These are phyloP conservation scores for Epinephelus cyanopodus DNA, from an alignment of 2,113 vertebrate genomes.

Conservation along the genomic window DNA sequence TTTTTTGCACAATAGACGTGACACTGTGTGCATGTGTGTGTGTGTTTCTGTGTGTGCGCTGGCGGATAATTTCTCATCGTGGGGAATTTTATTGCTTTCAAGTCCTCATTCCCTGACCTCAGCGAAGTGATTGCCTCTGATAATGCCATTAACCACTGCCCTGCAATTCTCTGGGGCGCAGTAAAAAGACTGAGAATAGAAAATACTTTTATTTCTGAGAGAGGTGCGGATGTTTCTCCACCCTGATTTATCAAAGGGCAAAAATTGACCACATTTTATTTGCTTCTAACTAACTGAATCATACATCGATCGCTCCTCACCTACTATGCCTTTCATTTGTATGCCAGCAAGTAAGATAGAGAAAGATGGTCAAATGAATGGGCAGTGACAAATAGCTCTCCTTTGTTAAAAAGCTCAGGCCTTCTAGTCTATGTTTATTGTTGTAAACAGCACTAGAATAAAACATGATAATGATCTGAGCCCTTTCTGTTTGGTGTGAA, in stretches of 20 bases:
- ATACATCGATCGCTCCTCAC: slow-evolving; percentile 43
- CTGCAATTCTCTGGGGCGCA: slow-evolving; percentile 60
- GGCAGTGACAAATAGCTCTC: slow-evolving; percentile 17
- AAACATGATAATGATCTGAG: slow-evolving; percentile 2
- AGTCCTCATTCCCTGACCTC: slow-evolving; percentile 66
- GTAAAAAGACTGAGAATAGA: slow-evolving; percentile 60
- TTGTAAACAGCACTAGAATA: slow-evolving; percentile 6
- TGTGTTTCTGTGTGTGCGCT: slow-evolving; percentile 8
- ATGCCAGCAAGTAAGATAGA: slow-evolving; percentile 29
- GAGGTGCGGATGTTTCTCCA: slow-evolving; percentile 46
- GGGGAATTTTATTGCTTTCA: slow-evolving; percentile 65
- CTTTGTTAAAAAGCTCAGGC: slow-evolving; percentile 10
- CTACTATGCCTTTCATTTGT: slow-evolving; percentile 56
- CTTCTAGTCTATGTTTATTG: neutral
- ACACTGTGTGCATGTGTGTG: neutral
- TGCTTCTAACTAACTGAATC: slow-evolving; percentile 58
- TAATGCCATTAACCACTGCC: slow-evolving; percentile 73
- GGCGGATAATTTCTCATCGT: slow-evolving; percentile 57
- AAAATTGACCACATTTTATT: slow-evolving; percentile 58
- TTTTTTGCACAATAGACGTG: slow-evolving; percentile 16
- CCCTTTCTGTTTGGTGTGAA: neutral
- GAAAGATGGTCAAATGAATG: slow-evolving; percentile 33
- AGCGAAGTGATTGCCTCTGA: slow-evolving; percentile 69
- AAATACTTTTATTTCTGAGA: slow-evolving; percentile 61
- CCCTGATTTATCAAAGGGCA: slow-evolving; percentile 59